phyloP scores from a whole-genome alignment of 2,113 vertebrate species.

The Quiscalus mexicanus region DNA sequence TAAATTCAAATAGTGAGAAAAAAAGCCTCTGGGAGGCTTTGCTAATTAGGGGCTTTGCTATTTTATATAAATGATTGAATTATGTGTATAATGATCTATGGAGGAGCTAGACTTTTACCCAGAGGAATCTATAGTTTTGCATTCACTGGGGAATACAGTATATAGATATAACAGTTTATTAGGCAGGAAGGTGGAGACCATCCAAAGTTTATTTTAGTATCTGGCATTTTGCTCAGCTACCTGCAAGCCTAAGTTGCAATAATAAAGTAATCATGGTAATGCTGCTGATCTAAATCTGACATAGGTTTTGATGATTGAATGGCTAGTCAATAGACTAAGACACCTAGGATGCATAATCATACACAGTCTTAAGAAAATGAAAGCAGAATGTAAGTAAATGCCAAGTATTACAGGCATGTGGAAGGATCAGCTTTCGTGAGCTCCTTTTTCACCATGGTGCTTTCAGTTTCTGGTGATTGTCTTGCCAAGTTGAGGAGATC shows the following conservation, averaged over 20 bases:
- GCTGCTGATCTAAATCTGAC: not conserved
- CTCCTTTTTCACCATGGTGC: not conserved
- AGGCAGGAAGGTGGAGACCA: not conserved
- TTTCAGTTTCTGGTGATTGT: not conserved
- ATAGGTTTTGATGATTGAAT: not conserved
- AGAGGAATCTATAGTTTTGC: conserved; percentile 27
- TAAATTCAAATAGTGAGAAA: conserved; percentile 22
- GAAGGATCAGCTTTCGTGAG: not conserved
- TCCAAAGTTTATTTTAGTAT: not conserved
- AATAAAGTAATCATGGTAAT: not conserved
- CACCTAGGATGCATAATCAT: not conserved
- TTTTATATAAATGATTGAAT: conserved; percentile 51
- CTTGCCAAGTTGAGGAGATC: not conserved
- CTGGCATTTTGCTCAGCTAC: not conserved
- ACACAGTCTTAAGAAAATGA: not conserved
- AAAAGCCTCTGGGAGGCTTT: conserved; percentile 6
- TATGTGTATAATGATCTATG: not conserved
- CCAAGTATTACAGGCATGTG: not conserved
- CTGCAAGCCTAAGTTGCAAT: not conserved
- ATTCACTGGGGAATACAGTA: not conserved
- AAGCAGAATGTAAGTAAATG: not conserved
- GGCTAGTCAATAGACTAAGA: not conserved
- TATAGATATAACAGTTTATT: not conserved
- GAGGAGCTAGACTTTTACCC: conserved; percentile 32
- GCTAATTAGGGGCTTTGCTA: conserved; percentile 37